Evolutionary conservation across 2,797 vertebrate species (phyloP).

Genomic region (Onychomys arenicola): DNA sequence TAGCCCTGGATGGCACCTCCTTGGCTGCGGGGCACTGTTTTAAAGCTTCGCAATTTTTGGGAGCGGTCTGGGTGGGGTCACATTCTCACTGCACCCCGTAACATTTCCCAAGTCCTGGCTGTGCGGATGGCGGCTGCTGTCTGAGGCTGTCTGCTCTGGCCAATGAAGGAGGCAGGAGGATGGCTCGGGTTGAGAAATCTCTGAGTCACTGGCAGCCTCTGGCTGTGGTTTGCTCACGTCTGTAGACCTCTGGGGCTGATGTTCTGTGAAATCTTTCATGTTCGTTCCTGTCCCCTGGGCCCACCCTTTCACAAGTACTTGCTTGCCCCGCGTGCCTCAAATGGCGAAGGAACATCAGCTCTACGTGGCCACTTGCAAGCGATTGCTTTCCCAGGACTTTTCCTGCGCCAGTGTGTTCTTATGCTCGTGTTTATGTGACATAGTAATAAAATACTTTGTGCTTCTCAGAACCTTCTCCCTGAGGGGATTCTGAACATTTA

Average conservation of each 20-base stretch:
- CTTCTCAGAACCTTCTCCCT: background rate
- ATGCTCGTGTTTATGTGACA: background rate
- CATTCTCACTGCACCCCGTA: conserved; percentile 36
- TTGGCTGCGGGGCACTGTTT: conserved; percentile 42
- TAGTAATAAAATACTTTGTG: conserved; percentile 15
- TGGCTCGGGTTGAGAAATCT: conserved; percentile 50
- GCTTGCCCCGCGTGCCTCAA: conserved; percentile 83
- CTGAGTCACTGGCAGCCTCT: conserved; percentile 70
- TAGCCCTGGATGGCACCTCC: background rate
- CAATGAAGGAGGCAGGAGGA: conserved; percentile 32
- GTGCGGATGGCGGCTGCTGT: background rate
- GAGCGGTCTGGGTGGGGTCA: conserved; percentile 67
- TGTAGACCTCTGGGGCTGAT: conserved; percentile 72
- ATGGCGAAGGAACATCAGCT: conserved; percentile 19
- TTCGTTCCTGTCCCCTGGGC: conserved; percentile 82
- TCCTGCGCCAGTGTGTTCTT: background rate
- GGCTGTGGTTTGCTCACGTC: conserved; percentile 57
- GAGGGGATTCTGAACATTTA: conserved; percentile 30
- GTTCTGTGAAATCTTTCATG: conserved; percentile 81
- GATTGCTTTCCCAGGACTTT: conserved; percentile 6
- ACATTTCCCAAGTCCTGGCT: conserved; percentile 34
- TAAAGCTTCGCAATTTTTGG: conserved; percentile 53
- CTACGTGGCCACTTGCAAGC: background rate
- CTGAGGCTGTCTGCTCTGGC: conserved; percentile 22
- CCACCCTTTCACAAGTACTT: conserved; percentile 81